phyloP scores from a whole-genome alignment of 2,113 vertebrate species.

The Sturnus vulgaris region DNA sequence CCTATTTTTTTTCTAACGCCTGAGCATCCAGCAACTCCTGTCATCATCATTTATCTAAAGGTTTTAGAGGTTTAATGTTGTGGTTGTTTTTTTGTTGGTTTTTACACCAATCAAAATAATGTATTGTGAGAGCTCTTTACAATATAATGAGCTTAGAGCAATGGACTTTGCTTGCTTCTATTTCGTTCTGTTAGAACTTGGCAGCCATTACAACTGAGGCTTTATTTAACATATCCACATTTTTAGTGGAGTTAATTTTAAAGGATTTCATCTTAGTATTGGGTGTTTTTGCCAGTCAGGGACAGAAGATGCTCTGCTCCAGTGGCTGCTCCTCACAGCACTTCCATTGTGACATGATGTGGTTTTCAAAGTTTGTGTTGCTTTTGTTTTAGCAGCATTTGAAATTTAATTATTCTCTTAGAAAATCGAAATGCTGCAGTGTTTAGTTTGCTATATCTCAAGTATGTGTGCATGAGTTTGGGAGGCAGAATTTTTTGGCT shows the following conservation, averaged over 20 bases:
- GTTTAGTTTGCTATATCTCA: neutral
- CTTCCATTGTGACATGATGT: rapidly evolving
- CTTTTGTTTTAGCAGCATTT: neutral
- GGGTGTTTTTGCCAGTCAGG: neutral
- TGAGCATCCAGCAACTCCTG: neutral
- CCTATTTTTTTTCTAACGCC: neutral
- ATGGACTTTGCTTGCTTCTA: slow-evolving; percentile 4
- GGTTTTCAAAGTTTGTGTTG: neutral
- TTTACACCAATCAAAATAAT: slow-evolving; percentile 52
- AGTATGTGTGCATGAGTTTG: neutral
- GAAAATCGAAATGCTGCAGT: neutral
- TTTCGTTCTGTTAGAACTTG: slow-evolving; percentile 30
- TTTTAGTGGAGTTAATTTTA: slow-evolving; percentile 40
- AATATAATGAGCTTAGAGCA: slow-evolving; percentile 35
- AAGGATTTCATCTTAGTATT: neutral
- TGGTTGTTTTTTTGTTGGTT: neutral
- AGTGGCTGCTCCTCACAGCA: neutral
- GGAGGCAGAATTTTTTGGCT: neutral
- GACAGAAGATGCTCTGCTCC: neutral
- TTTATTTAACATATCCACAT: slow-evolving; percentile 45
- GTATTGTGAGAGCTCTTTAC: slow-evolving; percentile 32
- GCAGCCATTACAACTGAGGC: slow-evolving; percentile 32
- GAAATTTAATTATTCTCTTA: neutral
- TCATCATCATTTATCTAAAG: slow-evolving; percentile 10
- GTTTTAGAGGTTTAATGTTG: slow-evolving; percentile 29